Evolutionary conservation across 2,113 vertebrate species (phyloP), one percentile per base, ranked within the genome.

Genomic region (Fregata magnificens): DNA sequence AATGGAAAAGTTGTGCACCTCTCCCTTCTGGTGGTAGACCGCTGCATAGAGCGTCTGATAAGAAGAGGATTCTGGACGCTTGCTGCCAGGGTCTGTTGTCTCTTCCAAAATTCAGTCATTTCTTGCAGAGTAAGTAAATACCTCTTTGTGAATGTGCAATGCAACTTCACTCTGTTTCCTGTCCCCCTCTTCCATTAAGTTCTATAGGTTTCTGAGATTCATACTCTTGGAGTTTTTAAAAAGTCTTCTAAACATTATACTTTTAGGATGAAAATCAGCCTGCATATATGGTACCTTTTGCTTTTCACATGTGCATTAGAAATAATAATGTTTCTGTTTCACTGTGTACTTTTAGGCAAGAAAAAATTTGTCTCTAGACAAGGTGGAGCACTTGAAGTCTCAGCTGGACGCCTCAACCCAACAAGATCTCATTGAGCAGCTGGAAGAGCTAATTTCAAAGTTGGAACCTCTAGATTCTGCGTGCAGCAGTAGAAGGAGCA

Each of bases 401-500:
- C 99, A 99, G 96, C 98, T 99, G 87, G 99, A 98, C 86, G 80
- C 97, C 78, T 93, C 96, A 94, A 97, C 98, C 19, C 98, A 98
- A n/a, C 94, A 93, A 42, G 98, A 99, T 88, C 98, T 99, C 84
- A 97, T 94, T 95, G 90, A 82, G 19, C 99, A 99, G 77, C 94
- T 99, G 91, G 99, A 99, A 94, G 99, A 99, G 70, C 82, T 99
- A n/a, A 98, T 99, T 82, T 90, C 98, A 44, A 99, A 98, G 96
- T 69, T 99, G 58, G 99, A 99, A 96, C 99, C 99, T 86, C 86
- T 99, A 67, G 99, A 99, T 97, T 99, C 99, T 14, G 99, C 99
- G 4, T 99, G 98, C 96, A 99, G 99, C 97, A 99, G 99, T 97
- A 99, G 99, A 53, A 99, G 99, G 91, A 99, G 99, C 97, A 99